Evolutionary conservation across 1,140 invertebrate species (phyloP), one percentile per base, ranked within the genome.

Genomic region (Fragariocoptes setiger): DNA sequence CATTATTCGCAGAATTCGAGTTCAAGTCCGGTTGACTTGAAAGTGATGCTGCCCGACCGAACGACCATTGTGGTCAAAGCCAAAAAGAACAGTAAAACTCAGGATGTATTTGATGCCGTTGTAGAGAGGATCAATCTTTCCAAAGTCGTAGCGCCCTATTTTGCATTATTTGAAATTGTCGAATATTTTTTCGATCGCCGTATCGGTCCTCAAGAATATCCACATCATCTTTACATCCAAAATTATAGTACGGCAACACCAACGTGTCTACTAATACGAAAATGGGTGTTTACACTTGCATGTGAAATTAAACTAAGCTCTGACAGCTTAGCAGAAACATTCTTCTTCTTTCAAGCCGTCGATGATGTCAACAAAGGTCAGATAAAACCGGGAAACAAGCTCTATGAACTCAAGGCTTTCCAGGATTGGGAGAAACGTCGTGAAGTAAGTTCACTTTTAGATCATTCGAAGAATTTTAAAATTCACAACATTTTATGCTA

Each of bases 201-300:
- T 61, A 59, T 97, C 38, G 75, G 80, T 49, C 69, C 76, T 2
- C 72, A 76, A 53, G 90, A 97, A 61, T 43, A 41, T 39, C 17
- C 43, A 19, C 86, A 97, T 59, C 82, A 85, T 51, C 63, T 97
- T 38, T 97, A 97, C 57, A 86, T 97, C 48, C 85, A 95, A 62
- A 97, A 97, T 60, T 95, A 95, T 53, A 88, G 78, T 46, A 95
- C 88, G n/a, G 86, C 86, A 18, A 85, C 80, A 19, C 77, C 78
- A 39, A 90, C 82, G 13, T 97, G 90, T 57, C 63, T 97, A n/a
- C 68, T 72, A 40, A 63, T 99, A 35, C 66, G 77, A 35, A 82
- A 82, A 60, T 97, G 86, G 85, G 58, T 95, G 19, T 99, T 95
- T 60, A 71, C 74, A 22, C 59, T 76, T 21, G 56, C 63, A 31